These are phyloP conservation scores for Clinocottus analis DNA, from an alignment of 2,113 vertebrate genomes.

Conservation along the genomic window DNA sequence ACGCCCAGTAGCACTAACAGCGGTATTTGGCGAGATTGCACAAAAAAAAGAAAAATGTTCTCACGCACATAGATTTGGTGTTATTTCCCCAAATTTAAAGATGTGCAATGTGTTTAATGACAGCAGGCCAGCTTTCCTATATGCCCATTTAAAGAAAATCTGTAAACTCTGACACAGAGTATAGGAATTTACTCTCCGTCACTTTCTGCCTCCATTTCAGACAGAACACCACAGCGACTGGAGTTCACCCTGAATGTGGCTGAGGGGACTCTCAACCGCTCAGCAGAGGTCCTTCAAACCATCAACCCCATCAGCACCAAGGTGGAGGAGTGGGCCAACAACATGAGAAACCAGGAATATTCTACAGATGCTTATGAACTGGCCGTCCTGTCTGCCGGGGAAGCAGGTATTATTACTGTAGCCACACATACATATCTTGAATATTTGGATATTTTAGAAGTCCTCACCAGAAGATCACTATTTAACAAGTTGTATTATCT, in stretches of 20 bases:
- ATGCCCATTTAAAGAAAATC: neutral
- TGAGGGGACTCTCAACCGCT: constrained; percentile 83
- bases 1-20: neutral
- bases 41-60: neutral
- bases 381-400: constrained; percentile 87
- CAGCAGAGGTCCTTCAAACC: constrained; percentile 81
- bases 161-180: neutral
- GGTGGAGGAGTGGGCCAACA: constrained; percentile 87
- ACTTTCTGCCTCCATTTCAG: constrained; percentile 65
- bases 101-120: neutral
- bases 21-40: neutral
- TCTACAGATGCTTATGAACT: constrained; percentile 85
- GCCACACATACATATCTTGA: neutral
- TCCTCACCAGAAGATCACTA: neutral
- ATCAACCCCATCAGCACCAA: constrained; percentile 85
- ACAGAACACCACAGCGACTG: constrained; percentile 83
- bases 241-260: constrained; percentile 83
- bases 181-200: neutral
- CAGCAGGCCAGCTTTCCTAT: neutral
- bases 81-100: neutral
- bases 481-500: neutral
- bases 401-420: constrained; percentile 85
- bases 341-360: constrained; percentile 87
- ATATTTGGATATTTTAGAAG: neutral
- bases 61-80: neutral